phyloP scores from a whole-genome alignment of 2,113 vertebrate genomes.

The Vanacampus margaritifer region DNA sequence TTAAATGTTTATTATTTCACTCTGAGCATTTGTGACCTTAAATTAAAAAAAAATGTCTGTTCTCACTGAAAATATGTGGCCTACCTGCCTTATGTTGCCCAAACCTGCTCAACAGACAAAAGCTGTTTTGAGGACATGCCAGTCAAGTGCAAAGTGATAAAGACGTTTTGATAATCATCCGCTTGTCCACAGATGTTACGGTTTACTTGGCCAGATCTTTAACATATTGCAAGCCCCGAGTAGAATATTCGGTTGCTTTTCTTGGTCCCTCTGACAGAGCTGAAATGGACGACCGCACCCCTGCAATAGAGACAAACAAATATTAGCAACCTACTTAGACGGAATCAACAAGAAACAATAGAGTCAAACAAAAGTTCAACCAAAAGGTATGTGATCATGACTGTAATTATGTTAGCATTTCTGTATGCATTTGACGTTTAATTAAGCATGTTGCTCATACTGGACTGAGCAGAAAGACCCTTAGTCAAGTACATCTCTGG shows the following conservation, averaged over 20 bases:
- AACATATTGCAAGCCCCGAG: conserved; percentile 78
- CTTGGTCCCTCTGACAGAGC: conserved; percentile 82
- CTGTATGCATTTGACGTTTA: too few relatives aligned
- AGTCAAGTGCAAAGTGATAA: conserved; percentile 55
- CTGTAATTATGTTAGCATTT: background rate
- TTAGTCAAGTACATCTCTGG: too few relatives aligned
- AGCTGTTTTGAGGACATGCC: conserved; percentile 25
- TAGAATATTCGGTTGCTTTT: conserved; percentile 75
- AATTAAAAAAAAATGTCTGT: too few relatives aligned
- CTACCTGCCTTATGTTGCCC: background rate
- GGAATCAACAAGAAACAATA: background rate
- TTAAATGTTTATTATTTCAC: background rate
- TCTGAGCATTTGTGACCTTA: background rate
- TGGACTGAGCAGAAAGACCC: too few relatives aligned
- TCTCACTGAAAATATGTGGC: background rate
- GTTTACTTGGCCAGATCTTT: conserved; percentile 80
- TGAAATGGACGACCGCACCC: conserved; percentile 78
- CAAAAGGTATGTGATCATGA: background rate
- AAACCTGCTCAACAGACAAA: background rate
- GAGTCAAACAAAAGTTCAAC: background rate
- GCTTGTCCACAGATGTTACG: conserved; percentile 6
- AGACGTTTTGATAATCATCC: conserved; percentile 18
- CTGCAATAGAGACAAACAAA: conserved; percentile 61
- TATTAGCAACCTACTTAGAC: background rate
- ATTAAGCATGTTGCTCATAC: too few relatives aligned